Evolutionary conservation across 1,140 invertebrate genomes (phyloP).

Genomic region (Leguminivora glycinivorella): DNA sequence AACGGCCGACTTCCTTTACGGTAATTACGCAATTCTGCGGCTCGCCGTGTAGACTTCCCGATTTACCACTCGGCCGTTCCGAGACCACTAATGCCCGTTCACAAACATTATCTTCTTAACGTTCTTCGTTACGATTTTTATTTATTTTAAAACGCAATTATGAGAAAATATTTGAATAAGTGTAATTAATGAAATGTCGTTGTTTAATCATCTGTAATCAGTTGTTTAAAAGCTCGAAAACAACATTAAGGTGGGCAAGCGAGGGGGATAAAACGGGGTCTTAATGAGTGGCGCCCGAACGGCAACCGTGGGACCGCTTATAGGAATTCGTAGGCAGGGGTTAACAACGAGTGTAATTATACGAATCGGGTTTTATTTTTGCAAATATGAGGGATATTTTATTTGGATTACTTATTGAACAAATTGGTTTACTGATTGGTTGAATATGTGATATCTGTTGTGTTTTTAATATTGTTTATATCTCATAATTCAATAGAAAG

Average conservation of each 20-base stretch:
- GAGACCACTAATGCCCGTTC: slow-evolving; percentile 15
- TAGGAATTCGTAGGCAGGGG: slow-evolving; percentile 30
- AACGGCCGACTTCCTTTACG: slow-evolving; percentile 71
- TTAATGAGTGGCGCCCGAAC: slow-evolving; percentile 36
- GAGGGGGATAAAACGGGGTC: slow-evolving; percentile 28
- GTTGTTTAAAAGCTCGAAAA: slow-evolving; percentile 30
- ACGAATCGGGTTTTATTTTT: slow-evolving; percentile 34
- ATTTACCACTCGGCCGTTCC: slow-evolving; percentile 39
- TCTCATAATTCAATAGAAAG: no score
- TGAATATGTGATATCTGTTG: no score
- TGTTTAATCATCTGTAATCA: slow-evolving; percentile 30
- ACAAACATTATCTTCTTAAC: slow-evolving; percentile 30
- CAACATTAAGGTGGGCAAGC: slow-evolving; percentile 29
- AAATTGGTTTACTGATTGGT: no score
- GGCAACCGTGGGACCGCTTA: slow-evolving; percentile 31
- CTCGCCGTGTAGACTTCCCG: slow-evolving; percentile 51
- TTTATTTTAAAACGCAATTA: neutral
- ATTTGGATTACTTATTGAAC: neutral
- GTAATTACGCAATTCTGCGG: slow-evolving; percentile 74
- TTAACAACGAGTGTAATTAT: slow-evolving; percentile 39
- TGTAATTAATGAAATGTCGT: slow-evolving; percentile 11
- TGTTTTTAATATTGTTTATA: no score
- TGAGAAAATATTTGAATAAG: neutral
- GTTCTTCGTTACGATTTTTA: neutral
- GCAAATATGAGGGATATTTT: neutral